Conservation (phyloP, 1,140 invertebrate species). For the Neodiprion fabricii region DNA sequence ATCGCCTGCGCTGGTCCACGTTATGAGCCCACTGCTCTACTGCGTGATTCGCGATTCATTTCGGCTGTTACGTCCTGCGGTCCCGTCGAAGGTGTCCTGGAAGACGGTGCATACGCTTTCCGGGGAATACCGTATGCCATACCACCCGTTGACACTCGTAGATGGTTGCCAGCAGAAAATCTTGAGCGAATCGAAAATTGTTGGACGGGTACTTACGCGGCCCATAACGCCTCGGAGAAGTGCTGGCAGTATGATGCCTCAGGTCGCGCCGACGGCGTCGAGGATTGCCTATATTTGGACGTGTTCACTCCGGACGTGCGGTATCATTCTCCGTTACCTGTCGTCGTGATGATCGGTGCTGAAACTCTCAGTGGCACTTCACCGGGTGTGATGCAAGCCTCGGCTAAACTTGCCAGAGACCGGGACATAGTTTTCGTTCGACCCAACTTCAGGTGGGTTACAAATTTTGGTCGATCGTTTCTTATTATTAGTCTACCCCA, state of each 20-base stretch:
- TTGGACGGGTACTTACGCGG: slow-evolving; percentile 78
- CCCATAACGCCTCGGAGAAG: slow-evolving; percentile 69
- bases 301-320: slow-evolving; percentile 76
- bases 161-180: slow-evolving; percentile 76
- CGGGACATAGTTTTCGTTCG: slow-evolving; percentile 83
- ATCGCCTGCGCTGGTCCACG: slow-evolving; percentile 64
- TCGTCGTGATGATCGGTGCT: slow-evolving; percentile 82
- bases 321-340: slow-evolving; percentile 77
- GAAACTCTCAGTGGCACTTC: slow-evolving; percentile 78
- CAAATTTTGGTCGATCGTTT: slow-evolving; percentile 25
- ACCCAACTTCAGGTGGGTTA: slow-evolving; percentile 73
- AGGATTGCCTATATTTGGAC: slow-evolving; percentile 84
- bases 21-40: slow-evolving; percentile 61
- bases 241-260: slow-evolving; percentile 74
- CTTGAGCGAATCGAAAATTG: slow-evolving; percentile 74
- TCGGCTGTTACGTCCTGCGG: slow-evolving; percentile 80
- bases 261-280: slow-evolving; percentile 70
- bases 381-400: slow-evolving; percentile 69
- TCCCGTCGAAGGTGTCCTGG: slow-evolving; percentile 75
- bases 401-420: slow-evolving; percentile 71
- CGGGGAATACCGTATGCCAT: slow-evolving; percentile 85
- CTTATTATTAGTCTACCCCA: slow-evolving; percentile 10
- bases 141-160: slow-evolving; percentile 73
- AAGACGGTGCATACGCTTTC: slow-evolving; percentile 81
- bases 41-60: slow-evolving; percentile 75